Evolutionary conservation across 2,888 invertebrate species (phyloP).

Genomic region (Andrena bicolor): DNA sequence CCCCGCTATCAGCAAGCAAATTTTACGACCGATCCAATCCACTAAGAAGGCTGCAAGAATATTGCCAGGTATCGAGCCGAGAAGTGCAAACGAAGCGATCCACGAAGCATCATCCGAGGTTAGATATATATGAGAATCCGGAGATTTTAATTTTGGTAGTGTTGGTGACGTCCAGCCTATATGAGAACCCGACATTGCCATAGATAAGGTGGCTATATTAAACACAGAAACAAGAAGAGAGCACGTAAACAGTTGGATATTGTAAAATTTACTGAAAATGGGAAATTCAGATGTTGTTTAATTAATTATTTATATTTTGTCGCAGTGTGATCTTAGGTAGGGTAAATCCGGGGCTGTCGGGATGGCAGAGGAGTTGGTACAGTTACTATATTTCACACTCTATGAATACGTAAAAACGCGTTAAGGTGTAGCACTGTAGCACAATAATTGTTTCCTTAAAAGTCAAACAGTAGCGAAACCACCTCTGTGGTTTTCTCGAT

Average conservation of each 20-base stretch:
- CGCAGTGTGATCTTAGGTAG: no score
- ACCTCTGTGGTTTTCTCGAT: no score
- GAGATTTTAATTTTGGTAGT: conserved; percentile 79
- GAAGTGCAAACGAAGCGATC: conserved; percentile 87
- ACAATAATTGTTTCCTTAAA: no score
- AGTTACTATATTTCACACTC: no score
- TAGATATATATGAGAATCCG: conserved; percentile 78
- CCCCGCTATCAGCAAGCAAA: conserved; percentile 86
- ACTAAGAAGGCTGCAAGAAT: conserved; percentile 87
- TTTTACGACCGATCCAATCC: conserved; percentile 87
- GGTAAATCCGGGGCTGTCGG: no score
- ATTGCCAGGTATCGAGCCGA: conserved; percentile 87
- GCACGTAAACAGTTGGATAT: neutral
- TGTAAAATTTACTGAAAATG: neutral
- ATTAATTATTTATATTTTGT: no score
- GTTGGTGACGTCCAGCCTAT: conserved; percentile 84
- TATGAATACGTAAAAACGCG: no score
- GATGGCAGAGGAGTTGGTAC: no score
- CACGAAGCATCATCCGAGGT: conserved; percentile 82
- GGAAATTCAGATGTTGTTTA: neutral
- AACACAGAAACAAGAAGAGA: neutral
- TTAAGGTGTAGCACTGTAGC: no score
- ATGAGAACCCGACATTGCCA: conserved; percentile 81
- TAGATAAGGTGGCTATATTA: conserved; percentile 78
- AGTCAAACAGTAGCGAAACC: no score